phyloP scores from a whole-genome alignment of 2,797 vertebrate genomes.

The Characodon lateralis region DNA sequence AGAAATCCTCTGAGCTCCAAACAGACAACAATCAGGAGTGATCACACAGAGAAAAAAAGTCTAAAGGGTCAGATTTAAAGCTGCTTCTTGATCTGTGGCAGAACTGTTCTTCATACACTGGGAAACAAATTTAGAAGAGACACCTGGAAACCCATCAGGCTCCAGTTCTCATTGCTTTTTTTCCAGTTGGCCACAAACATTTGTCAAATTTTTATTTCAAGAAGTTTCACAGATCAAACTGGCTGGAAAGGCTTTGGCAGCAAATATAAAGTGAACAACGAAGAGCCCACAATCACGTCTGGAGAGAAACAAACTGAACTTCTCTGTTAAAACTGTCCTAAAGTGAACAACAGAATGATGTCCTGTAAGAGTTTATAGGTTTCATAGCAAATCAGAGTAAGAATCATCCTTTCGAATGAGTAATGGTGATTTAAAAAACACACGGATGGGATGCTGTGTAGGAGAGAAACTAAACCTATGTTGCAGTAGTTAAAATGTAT shows the following conservation, averaged over 20 bases:
- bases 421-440: constrained; percentile 45
- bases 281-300: constrained; percentile 22
- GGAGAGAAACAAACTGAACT: constrained; percentile 20
- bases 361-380: constrained; percentile 48
- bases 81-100: constrained; percentile 37
- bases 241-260: constrained; percentile 39
- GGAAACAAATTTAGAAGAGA: not conserved
- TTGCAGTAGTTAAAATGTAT: constrained; percentile 17
- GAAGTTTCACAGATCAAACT: constrained; percentile 47
- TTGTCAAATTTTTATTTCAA: constrained; percentile 35
- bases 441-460: constrained; percentile 31
- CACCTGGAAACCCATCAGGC: constrained; percentile 1
- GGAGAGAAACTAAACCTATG: constrained; percentile 16
- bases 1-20: constrained; percentile 61
- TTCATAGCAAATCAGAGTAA: constrained; percentile 84
- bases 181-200: constrained; percentile 19
- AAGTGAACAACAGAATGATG: constrained; percentile 31
- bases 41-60: constrained; percentile 28
- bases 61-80: constrained; percentile 34
- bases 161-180: constrained; percentile 17
- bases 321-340: constrained; percentile 18
- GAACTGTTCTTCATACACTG: not conserved
- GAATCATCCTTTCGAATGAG: constrained; percentile 65
- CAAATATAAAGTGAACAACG: constrained; percentile 24
- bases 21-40: constrained; percentile 23